Evolutionary conservation across 2,797 vertebrate species (phyloP).

Genomic region (Micrastur ruficollis): DNA sequence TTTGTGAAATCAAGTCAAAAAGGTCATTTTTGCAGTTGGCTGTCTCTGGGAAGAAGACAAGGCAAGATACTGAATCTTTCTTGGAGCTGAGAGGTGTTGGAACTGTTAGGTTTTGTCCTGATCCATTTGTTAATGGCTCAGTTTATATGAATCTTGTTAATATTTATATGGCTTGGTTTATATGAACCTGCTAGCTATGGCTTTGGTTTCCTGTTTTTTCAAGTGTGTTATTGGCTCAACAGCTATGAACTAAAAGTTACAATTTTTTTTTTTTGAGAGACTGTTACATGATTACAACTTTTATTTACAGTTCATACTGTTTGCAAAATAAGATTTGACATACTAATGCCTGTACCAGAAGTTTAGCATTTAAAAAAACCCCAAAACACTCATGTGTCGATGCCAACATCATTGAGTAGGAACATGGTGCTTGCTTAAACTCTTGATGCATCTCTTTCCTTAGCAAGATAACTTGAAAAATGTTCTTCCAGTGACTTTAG

Average conservation of each 20-base stretch:
- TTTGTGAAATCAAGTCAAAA: not conserved
- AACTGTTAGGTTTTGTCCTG: not conserved
- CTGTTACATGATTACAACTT: not conserved
- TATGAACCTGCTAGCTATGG: not conserved
- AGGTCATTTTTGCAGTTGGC: not conserved
- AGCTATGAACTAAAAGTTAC: not conserved
- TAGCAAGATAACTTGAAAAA: not conserved
- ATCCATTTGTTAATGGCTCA: not conserved
- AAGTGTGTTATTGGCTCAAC: not conserved
- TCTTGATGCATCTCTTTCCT: not conserved
- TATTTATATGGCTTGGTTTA: not conserved
- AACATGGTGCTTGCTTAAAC: not conserved
- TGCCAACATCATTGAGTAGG: not conserved
- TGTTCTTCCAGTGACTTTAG: not conserved
- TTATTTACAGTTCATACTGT: not conserved
- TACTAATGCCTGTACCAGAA: not conserved
- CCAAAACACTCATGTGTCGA: accelerated
- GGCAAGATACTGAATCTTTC: not conserved
- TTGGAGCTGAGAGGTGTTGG: not conserved
- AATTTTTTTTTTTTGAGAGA: not conserved
- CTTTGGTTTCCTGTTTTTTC: not conserved
- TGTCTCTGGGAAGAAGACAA: not conserved
- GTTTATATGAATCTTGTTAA: not conserved
- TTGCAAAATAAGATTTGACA: not conserved
- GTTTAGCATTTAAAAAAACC: not conserved